Base-by-base conservation (phyloP, 1,140 invertebrate genomes). In the Spodoptera frugiperda region DNA sequence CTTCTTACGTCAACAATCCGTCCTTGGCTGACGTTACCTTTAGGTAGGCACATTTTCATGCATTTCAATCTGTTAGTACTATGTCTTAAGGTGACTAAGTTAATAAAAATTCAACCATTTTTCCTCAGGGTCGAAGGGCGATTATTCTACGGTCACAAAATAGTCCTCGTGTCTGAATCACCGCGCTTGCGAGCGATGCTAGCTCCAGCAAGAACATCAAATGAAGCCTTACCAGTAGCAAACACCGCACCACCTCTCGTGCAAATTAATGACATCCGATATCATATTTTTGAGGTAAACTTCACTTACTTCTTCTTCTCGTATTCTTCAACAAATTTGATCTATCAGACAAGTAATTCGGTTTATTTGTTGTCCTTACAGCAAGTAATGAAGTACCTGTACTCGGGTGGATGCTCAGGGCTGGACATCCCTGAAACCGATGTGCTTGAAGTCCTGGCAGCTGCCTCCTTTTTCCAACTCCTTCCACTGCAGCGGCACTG, bases 61-160 rank as follows among this genome's bases (percentile, higher is more conserved):
- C 14, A 0, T 9, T 15, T 44, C 44, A 19, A 11, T 15, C 19
- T 12, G 11, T 33, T n/a, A 2, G 33, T 12, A 14, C 2, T 12
- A 4, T 33, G 9, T 39, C 5, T 0, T 1, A 25, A 2, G 25
- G 2, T 25, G 25, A 25, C 25, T 3, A 25, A 25, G 33, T 10
- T 6, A 8, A 39, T 39, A 6, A 39, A 4, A 39, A 39, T 39
- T 6, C 8, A n/a, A 39, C 33, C 33, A 9, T 63, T 0, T 6
- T 48, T 54, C 4, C 8, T 39, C 48, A 75, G 72, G 49, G 72
- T 75, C 15, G 72, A 75, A 65, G 72, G 72, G 5, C 95, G 97
- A 71, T 95, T 98, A n/a, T 98, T 99, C 91, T 98, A 98, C 90
- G 98, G 98, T 0, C 98, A 99, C 90, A 98, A 98, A 95, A 98